Evolutionary conservation across 2,888 invertebrate species (phyloP).

Genomic region (Rhorus exstirpatorius): DNA sequence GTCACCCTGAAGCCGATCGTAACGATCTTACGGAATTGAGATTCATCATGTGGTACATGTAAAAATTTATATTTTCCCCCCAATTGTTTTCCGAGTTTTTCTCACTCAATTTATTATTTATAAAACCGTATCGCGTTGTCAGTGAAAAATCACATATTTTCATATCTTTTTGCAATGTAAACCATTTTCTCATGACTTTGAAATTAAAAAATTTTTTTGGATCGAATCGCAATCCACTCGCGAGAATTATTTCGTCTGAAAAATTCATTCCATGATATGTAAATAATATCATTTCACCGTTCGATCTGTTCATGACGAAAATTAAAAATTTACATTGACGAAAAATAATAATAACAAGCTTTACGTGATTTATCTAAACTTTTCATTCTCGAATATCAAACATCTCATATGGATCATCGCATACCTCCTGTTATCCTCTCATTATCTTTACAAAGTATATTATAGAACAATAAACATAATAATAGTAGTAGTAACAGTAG

Average conservation of each 20-base stretch:
- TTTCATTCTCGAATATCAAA: slow-evolving; percentile 47
- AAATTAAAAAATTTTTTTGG: too few relatives aligned
- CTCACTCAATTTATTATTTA: background rate
- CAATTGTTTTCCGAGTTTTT: background rate
- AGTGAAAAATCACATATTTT: background rate
- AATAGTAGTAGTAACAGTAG: slow-evolving; percentile 65
- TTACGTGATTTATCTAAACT: slow-evolving; percentile 24
- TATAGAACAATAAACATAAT: slow-evolving; percentile 68
- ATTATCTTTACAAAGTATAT: slow-evolving; percentile 53
- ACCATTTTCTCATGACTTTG: too few relatives aligned
- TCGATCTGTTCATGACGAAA: too few relatives aligned
- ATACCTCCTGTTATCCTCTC: slow-evolving; percentile 51
- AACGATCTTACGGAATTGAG: background rate
- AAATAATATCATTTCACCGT: too few relatives aligned
- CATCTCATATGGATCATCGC: slow-evolving; percentile 49
- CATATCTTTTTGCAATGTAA: too few relatives aligned
- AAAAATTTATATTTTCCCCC: background rate
- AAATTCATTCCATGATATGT: too few relatives aligned
- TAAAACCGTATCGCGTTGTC: slow-evolving; percentile 20
- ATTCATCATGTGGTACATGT: background rate
- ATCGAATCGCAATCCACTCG: too few relatives aligned
- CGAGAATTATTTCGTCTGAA: too few relatives aligned
- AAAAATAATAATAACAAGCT: slow-evolving; percentile 44
- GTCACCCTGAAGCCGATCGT: slow-evolving; percentile 67
- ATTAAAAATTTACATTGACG: slow-evolving; percentile 42